Percentiles rank a stretch among this genome's conserved stretches.
These are phyloP conservation scores for Chaetogeoica ovagalla DNA, from an alignment of 2,888 invertebrate species.

Conservation along the genomic window DNA sequence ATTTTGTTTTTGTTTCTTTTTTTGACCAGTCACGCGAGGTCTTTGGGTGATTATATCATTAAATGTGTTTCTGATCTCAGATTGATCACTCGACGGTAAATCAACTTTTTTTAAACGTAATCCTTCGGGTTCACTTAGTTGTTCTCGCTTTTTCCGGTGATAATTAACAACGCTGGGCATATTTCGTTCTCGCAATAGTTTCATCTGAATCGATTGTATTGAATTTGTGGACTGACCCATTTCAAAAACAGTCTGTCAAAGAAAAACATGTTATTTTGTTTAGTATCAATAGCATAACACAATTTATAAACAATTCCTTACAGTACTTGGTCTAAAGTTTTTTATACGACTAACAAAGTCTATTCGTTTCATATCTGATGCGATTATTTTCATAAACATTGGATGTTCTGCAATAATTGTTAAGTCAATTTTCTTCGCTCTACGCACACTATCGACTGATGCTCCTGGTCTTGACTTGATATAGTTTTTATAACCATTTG, in stretches of 20 bases:
- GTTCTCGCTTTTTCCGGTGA: slow-evolving; percentile 60
- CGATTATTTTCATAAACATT: slow-evolving; percentile 62
- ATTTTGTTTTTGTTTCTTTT: slow-evolving; percentile 51
- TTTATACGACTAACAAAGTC: slow-evolving; percentile 70
- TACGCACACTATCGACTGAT: slow-evolving; percentile 83
- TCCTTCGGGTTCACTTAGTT: slow-evolving; percentile 57
- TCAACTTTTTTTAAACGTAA: slow-evolving; percentile 37
- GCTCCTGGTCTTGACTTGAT: slow-evolving; percentile 83
- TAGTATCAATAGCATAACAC: background rate
- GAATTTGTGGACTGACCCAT: slow-evolving; percentile 80
- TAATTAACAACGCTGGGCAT: slow-evolving; percentile 64
- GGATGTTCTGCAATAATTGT: slow-evolving; percentile 69
- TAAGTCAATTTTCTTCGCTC: slow-evolving; percentile 74
- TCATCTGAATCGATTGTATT: slow-evolving; percentile 81
- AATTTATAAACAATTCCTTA: slow-evolving; percentile 59
- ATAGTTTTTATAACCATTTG: slow-evolving; percentile 91
- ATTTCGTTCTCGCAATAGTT: slow-evolving; percentile 78
- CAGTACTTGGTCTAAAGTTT: slow-evolving; percentile 74
- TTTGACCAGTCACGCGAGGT: slow-evolving; percentile 53
- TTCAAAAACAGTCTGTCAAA: slow-evolving; percentile 86
- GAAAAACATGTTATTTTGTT: background rate
- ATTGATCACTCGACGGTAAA: slow-evolving; percentile 54
- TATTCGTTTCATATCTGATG: slow-evolving; percentile 60
- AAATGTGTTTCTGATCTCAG: slow-evolving; percentile 57
- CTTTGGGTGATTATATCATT: slow-evolving; percentile 55